Percentiles rank a stretch among this genome's conserved stretches.
Conservation (phyloP, 2,888 invertebrate species). For the Elysia crispata region DNA sequence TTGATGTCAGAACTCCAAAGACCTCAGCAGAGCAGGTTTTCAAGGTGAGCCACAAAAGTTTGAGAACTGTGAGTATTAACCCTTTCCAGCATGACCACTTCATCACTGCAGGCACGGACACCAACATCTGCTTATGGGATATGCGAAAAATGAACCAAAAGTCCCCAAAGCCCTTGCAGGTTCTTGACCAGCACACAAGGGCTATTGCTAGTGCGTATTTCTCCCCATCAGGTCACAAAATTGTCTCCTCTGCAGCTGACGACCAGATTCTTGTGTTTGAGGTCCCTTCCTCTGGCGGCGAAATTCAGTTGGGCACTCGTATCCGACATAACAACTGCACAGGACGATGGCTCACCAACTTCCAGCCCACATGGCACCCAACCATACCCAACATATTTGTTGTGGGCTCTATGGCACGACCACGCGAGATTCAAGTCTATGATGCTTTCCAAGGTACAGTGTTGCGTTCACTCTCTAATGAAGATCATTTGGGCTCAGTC, state of each 20-base stretch:
- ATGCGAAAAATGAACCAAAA: constrained; percentile 66
- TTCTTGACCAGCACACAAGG: constrained; percentile 58
- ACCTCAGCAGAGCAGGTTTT: constrained; percentile 58
- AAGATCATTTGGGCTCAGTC: constrained; percentile 73
- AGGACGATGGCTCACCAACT: constrained; percentile 78
- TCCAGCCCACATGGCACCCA: constrained; percentile 78
- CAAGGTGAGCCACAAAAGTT: constrained; percentile 56
- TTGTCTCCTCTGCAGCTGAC: constrained; percentile 77
- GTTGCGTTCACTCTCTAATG: constrained; percentile 66
- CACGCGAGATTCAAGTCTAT: constrained; percentile 77
- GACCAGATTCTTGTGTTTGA: constrained; percentile 63
- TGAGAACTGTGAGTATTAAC: constrained; percentile 76
- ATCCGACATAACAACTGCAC: constrained; percentile 77
- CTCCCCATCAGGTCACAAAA: constrained; percentile 77
- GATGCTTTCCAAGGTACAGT: constrained; percentile 64
- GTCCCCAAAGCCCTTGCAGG: constrained; percentile 60
- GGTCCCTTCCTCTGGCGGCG: neutral
- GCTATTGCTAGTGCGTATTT: constrained; percentile 77
- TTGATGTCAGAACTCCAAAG: constrained; percentile 72
- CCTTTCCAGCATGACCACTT: constrained; percentile 75
- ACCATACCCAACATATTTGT: constrained; percentile 77
- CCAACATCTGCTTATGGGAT: constrained; percentile 76
- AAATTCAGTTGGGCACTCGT: neutral
- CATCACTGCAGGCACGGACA: constrained; percentile 73
- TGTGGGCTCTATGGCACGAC: constrained; percentile 77